Evolutionary conservation across 2,797 vertebrate genomes (phyloP), one percentile per base, ranked within the genome.

Genomic region (Parauchenoglanis punctatus): DNA sequence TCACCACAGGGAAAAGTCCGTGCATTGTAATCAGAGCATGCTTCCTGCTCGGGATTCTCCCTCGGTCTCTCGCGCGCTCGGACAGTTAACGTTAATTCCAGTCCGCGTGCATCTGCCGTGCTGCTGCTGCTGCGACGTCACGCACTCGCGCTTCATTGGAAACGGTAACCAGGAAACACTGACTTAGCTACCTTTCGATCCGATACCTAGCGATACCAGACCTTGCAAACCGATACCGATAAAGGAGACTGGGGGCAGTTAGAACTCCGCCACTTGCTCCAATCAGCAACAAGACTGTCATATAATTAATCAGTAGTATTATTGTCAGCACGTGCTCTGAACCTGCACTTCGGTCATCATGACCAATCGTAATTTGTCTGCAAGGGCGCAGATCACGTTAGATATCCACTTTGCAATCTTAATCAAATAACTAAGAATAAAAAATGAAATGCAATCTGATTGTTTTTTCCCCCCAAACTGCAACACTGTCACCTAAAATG

Each of bases 111-210:
- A 68, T 49, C 78, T 81, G 56, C 31, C 8, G 77, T 20, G 56
- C 78, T 40, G 80, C 40, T 40, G 80, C 40, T 61, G 59, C 23
- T 68, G 63, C 35, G 63, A 83, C 81, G 81, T 83, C 81, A 68
- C 81, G 61, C 44, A 6, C 3, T 31, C 11, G 63, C 80, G 58
- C 59, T 63, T 63, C 80, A 63, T 17, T 81, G 59, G 80, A 54
- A 68, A 70, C 81, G 5, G 81, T 83, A 68, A 83, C 81, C 63
- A 83, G 63, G 63, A 68, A 83, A 83, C 81, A 23, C 63, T 28
- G 61, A 2, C 23, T 23, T 13, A 49, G 49, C 7, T 7, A n/a
- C 31, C 4, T n/a, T 7, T 2, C 31, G 35, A 81, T 46, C 59
- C 76, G 52, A 12, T 56, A 77, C 52, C 49, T 6, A 31, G 15